Evolutionary conservation across 2,888 invertebrate species (phyloP), one percentile per base, ranked within the genome.

Genomic region (Odontocolon sp.): DNA sequence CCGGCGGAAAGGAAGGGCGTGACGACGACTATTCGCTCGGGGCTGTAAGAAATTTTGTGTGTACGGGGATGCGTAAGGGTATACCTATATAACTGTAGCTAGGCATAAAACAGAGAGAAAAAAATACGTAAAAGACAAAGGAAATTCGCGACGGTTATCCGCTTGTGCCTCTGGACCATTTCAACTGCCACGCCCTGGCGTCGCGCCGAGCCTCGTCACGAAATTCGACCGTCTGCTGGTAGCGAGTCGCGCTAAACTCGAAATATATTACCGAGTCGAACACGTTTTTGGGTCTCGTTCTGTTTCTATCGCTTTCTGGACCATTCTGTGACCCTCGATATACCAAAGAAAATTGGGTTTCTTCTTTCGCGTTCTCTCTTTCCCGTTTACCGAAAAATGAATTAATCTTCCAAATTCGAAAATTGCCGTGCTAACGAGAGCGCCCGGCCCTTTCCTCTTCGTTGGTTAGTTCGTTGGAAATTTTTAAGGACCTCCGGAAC

Each of bases 111-210:
- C 57, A 56, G 38, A 36, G 18, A 47, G 23, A 63, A 72, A 80
- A 76, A 75, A 38, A 70, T 31, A 67, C n/a, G 50, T 47, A 59
- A 73, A 77, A 85, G 82, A 86, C 82, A 86, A 85, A 82, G 83
- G 81, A 83, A 77, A 86, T 87, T 86, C 81, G 87, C 86, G 84
- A 83, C 84, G 84, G 82, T 82, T 82, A 80, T 82, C 80, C 67
- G 54, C 56, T 69, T 61, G 50, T 63, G 78, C 68, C 52, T 67
- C 42, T 56, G 73, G 73, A 36, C 50, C 52, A 70, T 78, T 74
- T 78, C 50, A 45, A 47, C 75, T 73, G 85, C 87, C 87, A 87
- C 87, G 87, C 87, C 87, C 87, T 83, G 87, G 87, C 87, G 87
- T 83, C 87, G 77, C 63, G 76, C 77, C 81, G 79, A 73, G 70